Base-by-base conservation (phyloP, 2,113 vertebrate genomes). In the Uria aalge region DNA sequence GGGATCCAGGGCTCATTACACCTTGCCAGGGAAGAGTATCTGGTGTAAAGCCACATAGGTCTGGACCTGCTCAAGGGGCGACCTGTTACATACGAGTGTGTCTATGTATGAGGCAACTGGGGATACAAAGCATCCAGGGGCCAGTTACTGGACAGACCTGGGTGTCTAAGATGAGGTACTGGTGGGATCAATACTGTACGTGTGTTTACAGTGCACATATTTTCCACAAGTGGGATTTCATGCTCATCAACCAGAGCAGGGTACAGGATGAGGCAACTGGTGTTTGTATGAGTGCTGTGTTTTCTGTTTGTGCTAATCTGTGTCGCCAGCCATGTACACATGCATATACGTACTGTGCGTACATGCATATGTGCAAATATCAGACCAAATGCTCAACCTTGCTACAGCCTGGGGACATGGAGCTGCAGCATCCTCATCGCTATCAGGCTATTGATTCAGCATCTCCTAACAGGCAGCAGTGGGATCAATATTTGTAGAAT, bases 311-410 rank as follows among this genome's bases (percentile, higher is more conserved):
- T 34, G 69, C 19, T 81, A 17, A 47, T 48, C 26, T 66, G 45
- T 72, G 57, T 59, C 22, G 12, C 57, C 40, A 82, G 27, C 19
- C 4, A 3, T 3, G 30, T 47, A 41, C 20, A 4, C 48, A 53
- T 9, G 4, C 12, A 26, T 27, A 8, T 50, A 34, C 2, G 27
- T 24, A 43, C 22, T n/a, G 11, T 48, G 19, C 2, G 0, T 76
- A 30, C 3, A 8, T 3, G 18, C 8, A 27, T 18, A 30, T 1
- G 2, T 23, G 21, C 21, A n/a, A 19, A 18, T 38, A 24, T 12
- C 8, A 34, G 40, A 43, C 38, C 12, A 73, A 48, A 66, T 0
- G 1, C 26, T 66, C 52, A 91, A 13, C 22, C 23, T 73, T 45
- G 29, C 29, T 75, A n/a, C 32, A 16, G 8, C 24, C 36, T 66